These are phyloP conservation scores for Spodoptera littoralis DNA, from an alignment of 2,888 invertebrate genomes.

Conservation along the genomic window DNA sequence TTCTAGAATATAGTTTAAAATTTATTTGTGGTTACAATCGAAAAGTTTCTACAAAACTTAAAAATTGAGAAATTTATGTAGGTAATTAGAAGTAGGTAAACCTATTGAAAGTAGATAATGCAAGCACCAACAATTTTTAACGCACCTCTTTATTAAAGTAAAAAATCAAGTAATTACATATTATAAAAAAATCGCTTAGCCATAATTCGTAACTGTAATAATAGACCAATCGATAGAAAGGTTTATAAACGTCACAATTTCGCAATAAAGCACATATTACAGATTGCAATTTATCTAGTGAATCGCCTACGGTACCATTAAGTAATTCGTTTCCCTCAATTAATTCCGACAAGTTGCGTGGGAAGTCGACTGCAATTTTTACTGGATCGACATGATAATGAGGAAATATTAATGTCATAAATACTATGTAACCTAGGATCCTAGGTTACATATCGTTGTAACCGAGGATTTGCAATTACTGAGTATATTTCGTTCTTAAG, in stretches of 20 bases:
- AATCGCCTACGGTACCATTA: conserved; percentile 43
- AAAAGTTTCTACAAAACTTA: too few relatives aligned
- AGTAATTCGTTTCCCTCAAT: conserved; percentile 44
- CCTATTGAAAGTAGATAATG: too few relatives aligned
- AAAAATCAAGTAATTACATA: too few relatives aligned
- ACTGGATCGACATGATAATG: conserved; percentile 37
- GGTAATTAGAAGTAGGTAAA: too few relatives aligned
- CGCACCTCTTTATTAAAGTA: too few relatives aligned
- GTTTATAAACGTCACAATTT: conserved; percentile 8
- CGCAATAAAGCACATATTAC: conserved; percentile 9
- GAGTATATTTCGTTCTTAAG: conserved; percentile 2
- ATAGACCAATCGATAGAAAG: not conserved
- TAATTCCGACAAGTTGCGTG: conserved; percentile 41
- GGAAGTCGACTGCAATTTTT: conserved; percentile 45
- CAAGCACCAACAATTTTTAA: too few relatives aligned
- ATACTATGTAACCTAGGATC: conserved; percentile 12
- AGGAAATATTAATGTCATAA: conserved; percentile 41
- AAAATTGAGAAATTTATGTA: too few relatives aligned
- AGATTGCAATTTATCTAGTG: conserved; percentile 18
- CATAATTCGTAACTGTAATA: too few relatives aligned
- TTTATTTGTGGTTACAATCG: too few relatives aligned
- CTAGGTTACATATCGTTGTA: conserved; percentile 20
- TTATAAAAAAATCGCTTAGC: too few relatives aligned
- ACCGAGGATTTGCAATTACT: conserved; percentile 2
- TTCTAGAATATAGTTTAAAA: too few relatives aligned